phyloP scores from a whole-genome alignment of 2,888 invertebrate species.

The Heliothis peltigera region DNA sequence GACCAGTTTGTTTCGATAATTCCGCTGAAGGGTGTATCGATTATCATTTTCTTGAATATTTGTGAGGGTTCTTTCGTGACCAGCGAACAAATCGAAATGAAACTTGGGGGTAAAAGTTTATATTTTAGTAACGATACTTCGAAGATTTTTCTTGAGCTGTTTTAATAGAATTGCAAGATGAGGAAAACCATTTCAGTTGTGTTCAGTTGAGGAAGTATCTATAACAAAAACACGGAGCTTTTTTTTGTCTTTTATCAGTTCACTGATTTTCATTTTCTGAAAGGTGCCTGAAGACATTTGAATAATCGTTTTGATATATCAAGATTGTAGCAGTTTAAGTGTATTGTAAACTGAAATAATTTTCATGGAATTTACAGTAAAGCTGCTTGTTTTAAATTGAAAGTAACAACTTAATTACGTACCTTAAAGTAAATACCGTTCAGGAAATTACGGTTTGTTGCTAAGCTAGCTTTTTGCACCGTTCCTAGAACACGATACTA shows the following conservation, averaged over 20 bases:
- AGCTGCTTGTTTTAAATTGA: conserved; percentile 27
- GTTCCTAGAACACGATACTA: conserved; percentile 21
- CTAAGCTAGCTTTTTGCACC: conserved; percentile 25
- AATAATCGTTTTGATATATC: conserved; percentile 1
- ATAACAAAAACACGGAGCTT: conserved; percentile 40
- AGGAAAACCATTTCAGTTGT: conserved; percentile 35
- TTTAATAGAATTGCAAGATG: conserved; percentile 43
- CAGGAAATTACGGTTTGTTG: conserved; percentile 36
- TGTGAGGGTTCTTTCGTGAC: conserved; percentile 50
- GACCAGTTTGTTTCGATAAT: conserved; percentile 49
- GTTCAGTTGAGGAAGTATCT: conserved; percentile 34
- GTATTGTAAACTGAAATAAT: not conserved
- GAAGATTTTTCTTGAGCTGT: conserved; percentile 22
- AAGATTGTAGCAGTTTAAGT: not conserved
- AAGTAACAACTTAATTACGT: conserved; percentile 29
- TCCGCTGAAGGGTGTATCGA: conserved; percentile 48
- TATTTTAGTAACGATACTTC: conserved; percentile 26
- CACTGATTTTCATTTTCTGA: conserved; percentile 33
- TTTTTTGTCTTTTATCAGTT: conserved; percentile 46
- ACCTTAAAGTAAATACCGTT: conserved; percentile 31
- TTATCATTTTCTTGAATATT: conserved; percentile 56
- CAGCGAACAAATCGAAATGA: conserved; percentile 35
- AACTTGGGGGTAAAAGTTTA: conserved; percentile 33
- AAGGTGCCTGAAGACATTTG: conserved; percentile 22
- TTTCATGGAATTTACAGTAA: not conserved